A percentile compares a stretch with the other conserved stretches of the same genome.
These are phyloP conservation scores for Ictalurus furcatus DNA, from an alignment of 2,113 vertebrate genomes.

Conservation along the genomic window DNA sequence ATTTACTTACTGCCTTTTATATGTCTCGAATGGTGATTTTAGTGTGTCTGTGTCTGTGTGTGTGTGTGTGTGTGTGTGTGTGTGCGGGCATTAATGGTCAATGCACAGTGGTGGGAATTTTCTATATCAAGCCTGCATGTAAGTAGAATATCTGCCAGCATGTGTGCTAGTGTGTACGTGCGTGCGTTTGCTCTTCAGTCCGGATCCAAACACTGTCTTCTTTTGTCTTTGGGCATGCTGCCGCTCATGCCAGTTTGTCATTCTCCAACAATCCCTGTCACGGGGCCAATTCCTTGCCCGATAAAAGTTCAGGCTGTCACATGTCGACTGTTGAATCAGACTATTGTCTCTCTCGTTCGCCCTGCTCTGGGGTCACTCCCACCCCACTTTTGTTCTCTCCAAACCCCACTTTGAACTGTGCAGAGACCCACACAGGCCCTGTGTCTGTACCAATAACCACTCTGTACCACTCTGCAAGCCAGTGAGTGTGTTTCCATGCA, in stretches of 20 bases:
- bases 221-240: constrained; percentile 21
- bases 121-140: background rate
- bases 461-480: background rate
- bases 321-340: constrained; percentile 38
- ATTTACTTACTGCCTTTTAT: constrained; percentile 28
- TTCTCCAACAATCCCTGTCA: constrained; percentile 12
- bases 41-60: constrained; percentile 11
- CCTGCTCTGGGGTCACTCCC: background rate
- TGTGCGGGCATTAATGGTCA: background rate
- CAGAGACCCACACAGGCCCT: constrained; percentile 6
- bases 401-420: background rate
- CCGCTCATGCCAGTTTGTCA: constrained; percentile 5
- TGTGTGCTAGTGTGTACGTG: background rate
- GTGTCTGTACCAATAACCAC: background rate
- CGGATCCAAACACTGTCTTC: background rate
- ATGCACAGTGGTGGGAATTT: background rate
- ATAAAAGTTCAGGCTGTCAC: constrained; percentile 36
- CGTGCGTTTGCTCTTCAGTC: background rate
- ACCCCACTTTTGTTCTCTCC: background rate
- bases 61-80: constrained; percentile 8
- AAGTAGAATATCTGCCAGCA: background rate
- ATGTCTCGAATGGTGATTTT: constrained; percentile 4
- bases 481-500: background rate
- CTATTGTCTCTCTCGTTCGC: constrained; percentile 8
- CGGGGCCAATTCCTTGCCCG: constrained; percentile 17